Evolutionary conservation across 2,888 invertebrate genomes (phyloP), one percentile per base, ranked within the genome.

Genomic region (Ptilodon capucinus): DNA sequence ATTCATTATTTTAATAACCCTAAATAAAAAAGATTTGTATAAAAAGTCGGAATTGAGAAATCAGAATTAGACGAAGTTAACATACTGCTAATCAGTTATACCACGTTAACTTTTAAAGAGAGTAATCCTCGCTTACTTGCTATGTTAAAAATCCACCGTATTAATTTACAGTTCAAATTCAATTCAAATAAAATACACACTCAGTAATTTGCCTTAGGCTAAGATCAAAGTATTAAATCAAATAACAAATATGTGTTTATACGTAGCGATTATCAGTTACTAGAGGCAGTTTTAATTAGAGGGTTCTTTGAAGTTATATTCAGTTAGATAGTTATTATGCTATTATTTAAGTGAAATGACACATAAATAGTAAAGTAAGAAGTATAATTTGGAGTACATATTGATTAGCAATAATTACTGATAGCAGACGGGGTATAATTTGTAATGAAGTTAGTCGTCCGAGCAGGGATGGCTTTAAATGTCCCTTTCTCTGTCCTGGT

Each of bases 201-300:
- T 7, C 32, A 28, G 46, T 61, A 50, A 62, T 65, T 62, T 48
- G 43, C 50, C 11, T 21, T 41, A 16, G 18, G 50, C 45, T 51
- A 41, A 51, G 62, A 62, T 62, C 66, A 65, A 62, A 65, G 62
- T 65, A 65, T 57, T 62, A 62, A 65, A 62, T 58, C 59, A 62
- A 42, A 48, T 48, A 48, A 11, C 48, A 61, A 57, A 61, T 46
- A 65, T 52, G 32, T 47, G 44, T 40, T 47, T 52, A 48, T 46
- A 52, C 41, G 40, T 30, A 40, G n/a, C n/a, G 44, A 51, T 45
- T 63, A 56, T 46, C 42, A 9, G n/a, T 50, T 54, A 62, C 49
- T 51, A 53, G 54, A 48, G 46, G 52, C 11, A 48, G 47, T 64
- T 57, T 43, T 57, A 64, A 64, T 64, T 64, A 61, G 46, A 25